Evolutionary conservation across 2,113 vertebrate genomes (phyloP).

Genomic region (Pygoscelis antarcticus): DNA sequence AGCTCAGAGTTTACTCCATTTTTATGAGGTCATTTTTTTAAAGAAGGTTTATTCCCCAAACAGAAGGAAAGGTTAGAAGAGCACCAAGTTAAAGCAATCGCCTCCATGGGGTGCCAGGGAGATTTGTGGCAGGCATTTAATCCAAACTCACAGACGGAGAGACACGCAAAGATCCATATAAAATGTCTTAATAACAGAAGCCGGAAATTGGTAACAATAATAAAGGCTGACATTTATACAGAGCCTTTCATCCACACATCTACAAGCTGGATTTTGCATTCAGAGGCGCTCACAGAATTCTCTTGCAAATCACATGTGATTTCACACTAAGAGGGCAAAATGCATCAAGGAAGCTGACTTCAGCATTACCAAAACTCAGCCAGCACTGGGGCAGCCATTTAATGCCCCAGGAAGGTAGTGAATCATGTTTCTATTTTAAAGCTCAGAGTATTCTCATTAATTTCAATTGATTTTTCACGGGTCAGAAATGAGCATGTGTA

Average conservation of each 20-base stretch:
- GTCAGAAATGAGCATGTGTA: not conserved
- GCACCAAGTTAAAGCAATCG: constrained; percentile 43
- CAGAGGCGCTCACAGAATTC: constrained; percentile 22
- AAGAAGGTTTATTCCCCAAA: constrained; percentile 48
- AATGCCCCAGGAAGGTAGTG: not conserved
- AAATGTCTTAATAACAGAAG: constrained; percentile 67
- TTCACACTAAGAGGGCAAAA: constrained; percentile 33
- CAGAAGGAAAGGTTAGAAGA: constrained; percentile 64
- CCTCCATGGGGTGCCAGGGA: constrained; percentile 44
- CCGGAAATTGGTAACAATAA: constrained; percentile 65
- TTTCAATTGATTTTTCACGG: not conserved
- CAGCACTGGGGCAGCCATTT: not conserved
- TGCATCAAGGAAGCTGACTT: not conserved
- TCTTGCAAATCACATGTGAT: constrained; percentile 13
- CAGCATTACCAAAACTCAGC: not conserved
- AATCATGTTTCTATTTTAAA: not conserved
- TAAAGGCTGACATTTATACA: constrained; percentile 59
- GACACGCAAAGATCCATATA: constrained; percentile 26
- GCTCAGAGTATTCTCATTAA: not conserved
- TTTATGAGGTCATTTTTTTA: constrained; percentile 62
- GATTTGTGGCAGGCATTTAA: constrained; percentile 58
- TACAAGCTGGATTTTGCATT: not conserved
- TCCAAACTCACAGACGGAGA: not conserved
- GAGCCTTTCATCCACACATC: constrained; percentile 53
- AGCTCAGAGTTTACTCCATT: constrained; percentile 53